Percentiles rank a stretch among this genome's conserved stretches.
Conservation (phyloP, 2,888 invertebrate species). For the Noctua fimbriata region DNA sequence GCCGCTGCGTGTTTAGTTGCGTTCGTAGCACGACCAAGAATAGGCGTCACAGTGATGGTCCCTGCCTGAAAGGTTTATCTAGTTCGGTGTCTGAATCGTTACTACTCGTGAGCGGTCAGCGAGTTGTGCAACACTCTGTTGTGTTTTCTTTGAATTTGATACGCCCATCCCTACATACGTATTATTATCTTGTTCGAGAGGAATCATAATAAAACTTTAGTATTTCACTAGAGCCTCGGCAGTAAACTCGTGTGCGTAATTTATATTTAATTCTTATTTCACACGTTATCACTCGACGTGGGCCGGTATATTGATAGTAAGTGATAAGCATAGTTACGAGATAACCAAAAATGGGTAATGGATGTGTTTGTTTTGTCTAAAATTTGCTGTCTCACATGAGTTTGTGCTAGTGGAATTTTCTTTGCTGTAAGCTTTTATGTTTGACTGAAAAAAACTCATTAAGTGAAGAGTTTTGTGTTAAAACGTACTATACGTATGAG, state of each 20-base stretch:
- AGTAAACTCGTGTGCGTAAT: slow-evolving; percentile 76
- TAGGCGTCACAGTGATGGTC: slow-evolving; percentile 83
- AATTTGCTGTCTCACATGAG: slow-evolving; percentile 48
- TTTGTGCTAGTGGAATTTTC: slow-evolving; percentile 46
- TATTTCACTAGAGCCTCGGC: slow-evolving; percentile 71
- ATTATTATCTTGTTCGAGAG: slow-evolving; percentile 74
- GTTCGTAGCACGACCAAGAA: slow-evolving; percentile 86
- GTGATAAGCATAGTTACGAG: slow-evolving; percentile 75
- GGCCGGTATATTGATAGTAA: slow-evolving; percentile 76
- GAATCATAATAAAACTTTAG: slow-evolving; percentile 76
- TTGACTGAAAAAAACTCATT: slow-evolving; percentile 43
- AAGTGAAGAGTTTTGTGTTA: slow-evolving; percentile 62
- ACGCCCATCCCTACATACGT: slow-evolving; percentile 69
- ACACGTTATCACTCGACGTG: slow-evolving; percentile 70
- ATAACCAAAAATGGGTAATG: slow-evolving; percentile 72
- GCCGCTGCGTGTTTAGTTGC: slow-evolving; percentile 86
- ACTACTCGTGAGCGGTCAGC: slow-evolving; percentile 75
- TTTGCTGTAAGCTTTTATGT: slow-evolving; percentile 28
- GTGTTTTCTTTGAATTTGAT: slow-evolving; percentile 73
- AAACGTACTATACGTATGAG: slow-evolving; percentile 76
- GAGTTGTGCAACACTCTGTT: slow-evolving; percentile 78
- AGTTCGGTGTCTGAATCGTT: slow-evolving; percentile 72
- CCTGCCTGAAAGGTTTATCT: slow-evolving; percentile 76
- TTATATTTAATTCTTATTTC: slow-evolving; percentile 65
- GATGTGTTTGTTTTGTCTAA: slow-evolving; percentile 63